Evolutionary conservation across 2,888 invertebrate genomes (phyloP), one percentile per base, ranked within the genome.

Genomic region (Helicoverpa assulta): DNA sequence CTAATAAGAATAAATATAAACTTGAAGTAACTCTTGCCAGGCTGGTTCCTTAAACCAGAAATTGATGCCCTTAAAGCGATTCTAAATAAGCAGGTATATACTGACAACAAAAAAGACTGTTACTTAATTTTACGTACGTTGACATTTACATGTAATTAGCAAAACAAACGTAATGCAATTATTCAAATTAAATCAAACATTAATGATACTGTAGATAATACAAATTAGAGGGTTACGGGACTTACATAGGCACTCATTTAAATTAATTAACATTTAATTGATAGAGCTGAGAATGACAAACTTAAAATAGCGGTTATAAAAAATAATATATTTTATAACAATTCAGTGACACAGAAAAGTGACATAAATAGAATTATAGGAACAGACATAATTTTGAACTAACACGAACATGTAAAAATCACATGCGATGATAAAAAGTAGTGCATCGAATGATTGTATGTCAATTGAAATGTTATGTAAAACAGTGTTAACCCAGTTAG

Each of bases 181-280:
- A n/a, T 18, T 18, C 5, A 21, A 54, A 40, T 21, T 5, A 8
- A 59, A 55, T 59, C 5, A 56, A 67, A 47, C 33, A 29, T 19
- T 33, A 29, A 26, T 26, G n/a, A n/a, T 14, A 33, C 40, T 21
- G 14, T 21, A 26, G 21, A n/a, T 40, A 72, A 40, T 18, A 50
- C 8, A n/a, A 58, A 50, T 14, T 5, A 54, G 16, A 12, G 4
- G 19, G 56, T 57, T 53, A 16, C 19, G 10, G 19, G 37, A 12
- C 18, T 73, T n/a, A 16, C 33, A 14, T 14, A 14, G 26, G 16
- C 4, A 10, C 4, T 12, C 10, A 40, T 65, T 57, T 12, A 6
- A 56, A 29, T 73, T 19, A 47, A 52, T 29, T 18, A 56, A 52
- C 52, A 8, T 18, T 52, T 56, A 56, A 14, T 29, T 16, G 43